Evolutionary conservation across 2,797 vertebrate species (phyloP).

Genomic region (Knipowitschia caucasica): DNA sequence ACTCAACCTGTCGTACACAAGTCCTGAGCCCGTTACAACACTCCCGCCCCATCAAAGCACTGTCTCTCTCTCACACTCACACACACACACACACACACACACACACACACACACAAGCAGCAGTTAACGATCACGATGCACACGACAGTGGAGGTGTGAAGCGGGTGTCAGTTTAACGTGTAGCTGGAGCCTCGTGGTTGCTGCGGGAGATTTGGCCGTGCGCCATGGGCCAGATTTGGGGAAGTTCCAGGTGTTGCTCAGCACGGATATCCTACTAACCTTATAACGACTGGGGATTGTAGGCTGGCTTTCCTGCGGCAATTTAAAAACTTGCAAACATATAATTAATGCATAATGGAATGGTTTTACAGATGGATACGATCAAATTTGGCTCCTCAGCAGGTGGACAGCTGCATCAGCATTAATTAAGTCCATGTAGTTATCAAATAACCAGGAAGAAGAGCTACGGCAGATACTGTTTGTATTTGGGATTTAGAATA

Average conservation of each 20-base stretch:
- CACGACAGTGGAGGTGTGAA: slow-evolving; percentile 53
- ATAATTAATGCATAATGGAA: slow-evolving; percentile 19
- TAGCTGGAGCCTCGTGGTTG: slow-evolving; percentile 60
- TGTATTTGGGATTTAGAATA: slow-evolving; percentile 29
- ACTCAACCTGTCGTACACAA: slow-evolving; percentile 31
- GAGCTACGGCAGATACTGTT: slow-evolving; percentile 10
- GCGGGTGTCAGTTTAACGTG: slow-evolving; percentile 61
- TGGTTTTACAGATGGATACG: slow-evolving; percentile 14
- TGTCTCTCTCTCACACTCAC: too few relatives aligned
- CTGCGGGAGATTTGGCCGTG: slow-evolving; percentile 58
- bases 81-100: not conserved
- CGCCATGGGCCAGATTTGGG: slow-evolving; percentile 65
- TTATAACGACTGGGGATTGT: slow-evolving; percentile 51
- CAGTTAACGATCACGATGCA: slow-evolving; percentile 45
- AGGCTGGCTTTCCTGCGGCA: slow-evolving; percentile 24
- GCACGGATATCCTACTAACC: slow-evolving; percentile 46
- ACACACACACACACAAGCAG: not conserved
- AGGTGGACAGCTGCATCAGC: slow-evolving; percentile 5
- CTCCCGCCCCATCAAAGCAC: slow-evolving; percentile 3
- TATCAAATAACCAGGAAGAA: not conserved
- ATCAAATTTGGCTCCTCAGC: slow-evolving; percentile 15
- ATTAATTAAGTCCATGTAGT: not conserved
- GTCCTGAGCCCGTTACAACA: slow-evolving; percentile 26
- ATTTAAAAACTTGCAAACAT: slow-evolving; percentile 35
- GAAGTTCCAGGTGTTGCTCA: slow-evolving; percentile 64